Evolutionary conservation across 2,113 vertebrate genomes (phyloP).

Genomic region (Leiothrix lutea): DNA sequence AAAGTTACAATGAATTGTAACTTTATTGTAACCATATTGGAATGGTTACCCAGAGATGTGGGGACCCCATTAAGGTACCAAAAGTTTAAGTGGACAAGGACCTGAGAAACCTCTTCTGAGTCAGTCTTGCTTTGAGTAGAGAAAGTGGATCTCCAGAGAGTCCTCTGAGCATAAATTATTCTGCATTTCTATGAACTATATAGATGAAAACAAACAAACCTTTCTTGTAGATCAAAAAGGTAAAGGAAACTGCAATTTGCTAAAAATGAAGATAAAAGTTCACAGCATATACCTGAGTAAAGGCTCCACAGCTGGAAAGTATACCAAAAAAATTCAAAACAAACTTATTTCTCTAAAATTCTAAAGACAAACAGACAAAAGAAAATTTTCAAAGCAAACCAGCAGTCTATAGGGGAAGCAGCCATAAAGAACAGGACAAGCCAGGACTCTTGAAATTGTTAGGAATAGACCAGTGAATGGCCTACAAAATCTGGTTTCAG

Average conservation of each 20-base stretch:
- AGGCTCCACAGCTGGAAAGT: background rate
- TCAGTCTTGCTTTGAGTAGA: background rate
- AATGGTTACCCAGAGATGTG: fast-evolving
- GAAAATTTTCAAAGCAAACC: background rate
- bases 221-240: background rate
- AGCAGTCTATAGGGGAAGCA: background rate
- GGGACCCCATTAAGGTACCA: background rate
- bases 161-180: background rate
- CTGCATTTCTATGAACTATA: background rate
- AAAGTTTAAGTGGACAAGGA: background rate
- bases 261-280: background rate
- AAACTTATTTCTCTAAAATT: background rate
- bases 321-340: background rate
- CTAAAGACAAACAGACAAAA: background rate
- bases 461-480: background rate
- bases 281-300: background rate
- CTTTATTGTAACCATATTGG: no score
- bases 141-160: no score
- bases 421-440: background rate
- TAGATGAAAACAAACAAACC: background rate
- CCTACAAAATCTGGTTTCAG: background rate
- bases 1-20: background rate
- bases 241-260: fast-evolving
- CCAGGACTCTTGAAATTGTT: background rate
- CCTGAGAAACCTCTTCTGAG: background rate